These are phyloP conservation scores for Rhabdomys dilectus DNA, from an alignment of 2,113 vertebrate species.

Conservation along the genomic window DNA sequence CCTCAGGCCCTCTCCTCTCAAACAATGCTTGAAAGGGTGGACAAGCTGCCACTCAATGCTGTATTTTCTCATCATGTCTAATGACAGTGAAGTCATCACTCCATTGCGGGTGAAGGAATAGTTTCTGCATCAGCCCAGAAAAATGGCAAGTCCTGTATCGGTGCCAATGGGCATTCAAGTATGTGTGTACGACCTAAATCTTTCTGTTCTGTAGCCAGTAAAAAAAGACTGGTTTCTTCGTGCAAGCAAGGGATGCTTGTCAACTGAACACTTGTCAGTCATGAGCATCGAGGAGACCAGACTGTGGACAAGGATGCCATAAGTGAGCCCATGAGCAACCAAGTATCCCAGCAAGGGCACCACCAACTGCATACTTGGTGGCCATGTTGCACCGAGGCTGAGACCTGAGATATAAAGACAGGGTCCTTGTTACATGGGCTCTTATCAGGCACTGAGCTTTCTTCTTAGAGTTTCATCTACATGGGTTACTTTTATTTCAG, in stretches of 20 bases:
- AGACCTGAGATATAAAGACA: not conserved
- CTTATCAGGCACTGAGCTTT: not conserved
- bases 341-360: accelerated
- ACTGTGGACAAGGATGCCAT: accelerated
- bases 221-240: not conserved
- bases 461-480: not conserved
- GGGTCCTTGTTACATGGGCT: accelerated
- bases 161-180: not conserved
- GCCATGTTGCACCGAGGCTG: accelerated
- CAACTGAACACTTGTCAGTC: not conserved
- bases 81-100: not conserved
- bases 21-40: not conserved
- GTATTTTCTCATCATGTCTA: not conserved
- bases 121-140: not conserved
- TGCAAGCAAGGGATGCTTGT: not conserved
- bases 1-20: accelerated
- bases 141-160: accelerated
- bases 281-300: not conserved
- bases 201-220: not conserved
- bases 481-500: not conserved
- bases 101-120: not conserved
- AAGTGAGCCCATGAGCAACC: accelerated
- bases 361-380: accelerated
- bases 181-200: not conserved
- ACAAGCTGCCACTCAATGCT: not conserved